Conservation (phyloP, 1,140 invertebrate species). For the Polyergus mexicanus region DNA sequence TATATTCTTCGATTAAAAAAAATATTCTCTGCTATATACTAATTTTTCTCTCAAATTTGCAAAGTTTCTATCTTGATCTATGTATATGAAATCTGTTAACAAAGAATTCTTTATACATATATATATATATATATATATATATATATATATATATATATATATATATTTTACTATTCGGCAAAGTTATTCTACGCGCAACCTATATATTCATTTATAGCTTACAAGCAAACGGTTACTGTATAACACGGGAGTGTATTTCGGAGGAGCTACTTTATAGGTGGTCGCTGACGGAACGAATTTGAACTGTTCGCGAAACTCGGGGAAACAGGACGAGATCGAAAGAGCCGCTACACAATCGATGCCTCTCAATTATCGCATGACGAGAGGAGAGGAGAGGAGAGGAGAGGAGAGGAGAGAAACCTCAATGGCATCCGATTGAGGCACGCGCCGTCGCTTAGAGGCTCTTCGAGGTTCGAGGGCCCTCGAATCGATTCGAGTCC, state of each 20-base stretch:
- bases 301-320: constrained; percentile 55
- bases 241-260: not conserved
- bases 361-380: constrained; percentile 72
- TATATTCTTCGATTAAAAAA: constrained; percentile 19
- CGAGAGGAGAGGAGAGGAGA: constrained; percentile 73
- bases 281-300: constrained; percentile 53
- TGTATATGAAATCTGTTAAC: not conserved
- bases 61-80: not conserved
- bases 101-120: not conserved
- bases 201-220: not conserved
- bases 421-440: constrained; percentile 82
- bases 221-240: not conserved
- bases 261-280: constrained; percentile 48
- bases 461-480: constrained; percentile 82
- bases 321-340: constrained; percentile 52
- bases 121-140: too few species aligned
- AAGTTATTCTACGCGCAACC: not conserved
- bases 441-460: constrained; percentile 83
- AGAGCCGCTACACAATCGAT: constrained; percentile 69
- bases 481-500: constrained; percentile 84
- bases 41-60: not conserved
- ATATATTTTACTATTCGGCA: not conserved
- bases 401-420: constrained; percentile 75
- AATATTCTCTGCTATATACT: not conserved
- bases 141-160: too few species aligned